These are phyloP conservation scores for Brachystomella parvula DNA, from an alignment of 1,140 invertebrate genomes.

Conservation along the genomic window DNA sequence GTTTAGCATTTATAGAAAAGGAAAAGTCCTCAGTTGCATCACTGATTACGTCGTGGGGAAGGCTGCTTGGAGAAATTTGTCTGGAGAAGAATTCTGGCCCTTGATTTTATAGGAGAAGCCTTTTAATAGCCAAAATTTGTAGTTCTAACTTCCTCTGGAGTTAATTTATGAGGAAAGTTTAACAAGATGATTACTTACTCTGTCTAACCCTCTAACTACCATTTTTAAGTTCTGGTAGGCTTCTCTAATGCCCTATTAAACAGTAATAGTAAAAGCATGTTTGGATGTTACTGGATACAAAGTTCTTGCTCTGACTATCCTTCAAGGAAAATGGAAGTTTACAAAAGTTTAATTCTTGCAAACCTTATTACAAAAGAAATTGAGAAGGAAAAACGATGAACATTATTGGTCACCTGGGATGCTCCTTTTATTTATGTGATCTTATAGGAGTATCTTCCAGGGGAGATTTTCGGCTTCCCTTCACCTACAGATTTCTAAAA, in stretches of 20 bases:
- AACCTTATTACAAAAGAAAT: background rate
- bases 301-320: no score
- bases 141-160: constrained; percentile 8
- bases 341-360: background rate
- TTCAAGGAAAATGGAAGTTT: no score
- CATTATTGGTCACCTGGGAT: background rate
- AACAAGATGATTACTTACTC: constrained; percentile 21
- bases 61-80: no score
- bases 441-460: no score
- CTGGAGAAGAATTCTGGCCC: no score
- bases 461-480: no score
- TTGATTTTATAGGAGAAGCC: background rate
- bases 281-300: no score
- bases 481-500: no score
- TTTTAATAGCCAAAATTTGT: constrained; percentile 15
- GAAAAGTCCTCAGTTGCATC: no score
- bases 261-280: no score
- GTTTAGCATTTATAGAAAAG: no score
- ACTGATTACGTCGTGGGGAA: no score
- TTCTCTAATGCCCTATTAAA: background rate
- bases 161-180: constrained; percentile 28
- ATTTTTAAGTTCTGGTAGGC: background rate
- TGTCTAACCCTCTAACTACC: background rate
- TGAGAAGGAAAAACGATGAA: background rate
- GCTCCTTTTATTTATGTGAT: background rate